phyloP scores from a whole-genome alignment of 2,797 vertebrate species.

The Hirundo rustica region DNA sequence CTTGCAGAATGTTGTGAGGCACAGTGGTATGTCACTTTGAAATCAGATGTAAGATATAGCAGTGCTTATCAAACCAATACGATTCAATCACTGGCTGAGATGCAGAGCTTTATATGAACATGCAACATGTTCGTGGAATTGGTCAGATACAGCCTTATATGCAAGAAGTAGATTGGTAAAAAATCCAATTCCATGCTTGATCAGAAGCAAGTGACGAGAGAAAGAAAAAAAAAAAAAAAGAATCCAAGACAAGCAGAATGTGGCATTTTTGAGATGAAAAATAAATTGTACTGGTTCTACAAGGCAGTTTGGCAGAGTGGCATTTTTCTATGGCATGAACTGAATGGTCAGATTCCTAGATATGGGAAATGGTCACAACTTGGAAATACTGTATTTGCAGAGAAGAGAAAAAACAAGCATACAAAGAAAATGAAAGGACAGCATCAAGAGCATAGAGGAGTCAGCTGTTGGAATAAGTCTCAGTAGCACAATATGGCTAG shows the following conservation, averaged over 20 bases:
- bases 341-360: background rate
- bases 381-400: background rate
- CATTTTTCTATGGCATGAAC: background rate
- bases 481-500: background rate
- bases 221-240: background rate
- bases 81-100: background rate
- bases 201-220: background rate
- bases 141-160: background rate
- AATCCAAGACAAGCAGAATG: background rate
- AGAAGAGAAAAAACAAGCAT: background rate
- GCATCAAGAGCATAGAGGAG: background rate
- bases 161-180: background rate
- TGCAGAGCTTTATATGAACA: background rate
- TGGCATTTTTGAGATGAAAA: background rate
- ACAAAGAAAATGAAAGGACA: background rate
- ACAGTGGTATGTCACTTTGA: background rate
- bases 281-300: background rate
- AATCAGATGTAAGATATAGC: conserved; percentile 22
- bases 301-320: background rate
- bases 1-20: background rate
- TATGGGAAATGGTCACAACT: background rate
- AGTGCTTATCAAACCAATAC: background rate
- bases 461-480: background rate
- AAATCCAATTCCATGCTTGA: conserved; percentile 41
- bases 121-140: background rate